Evolutionary conservation across 1,140 invertebrate genomes (phyloP).

Genomic region (Marisa cornuarietis): DNA sequence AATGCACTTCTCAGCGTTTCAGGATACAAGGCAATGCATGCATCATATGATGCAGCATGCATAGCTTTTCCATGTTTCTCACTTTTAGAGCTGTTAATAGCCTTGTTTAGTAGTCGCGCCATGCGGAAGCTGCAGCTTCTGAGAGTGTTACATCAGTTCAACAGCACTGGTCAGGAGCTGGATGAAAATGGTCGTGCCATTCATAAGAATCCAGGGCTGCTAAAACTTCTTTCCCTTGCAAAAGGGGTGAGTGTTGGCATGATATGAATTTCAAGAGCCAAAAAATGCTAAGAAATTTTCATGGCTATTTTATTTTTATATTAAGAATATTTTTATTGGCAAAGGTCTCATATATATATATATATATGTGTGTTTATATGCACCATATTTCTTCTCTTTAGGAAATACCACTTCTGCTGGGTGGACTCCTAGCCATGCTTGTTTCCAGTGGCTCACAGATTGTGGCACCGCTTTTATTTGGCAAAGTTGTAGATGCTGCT

Average conservation of each 20-base stretch:
- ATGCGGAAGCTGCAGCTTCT: slow-evolving; percentile 49
- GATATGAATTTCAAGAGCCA: too few species aligned
- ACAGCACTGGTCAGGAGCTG: slow-evolving; percentile 56
- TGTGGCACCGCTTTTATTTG: slow-evolving; percentile 62
- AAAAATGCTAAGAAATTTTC: too few species aligned
- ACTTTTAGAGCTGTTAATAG: slow-evolving; percentile 45
- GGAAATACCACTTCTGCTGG: slow-evolving; percentile 48
- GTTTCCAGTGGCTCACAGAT: slow-evolving; percentile 56
- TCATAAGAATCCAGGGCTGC: slow-evolving; percentile 43
- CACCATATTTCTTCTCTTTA: slow-evolving; percentile 28
- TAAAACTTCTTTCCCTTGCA: slow-evolving; percentile 50
- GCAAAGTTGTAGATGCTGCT: slow-evolving; percentile 63
- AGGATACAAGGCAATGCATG: slow-evolving; percentile 50
- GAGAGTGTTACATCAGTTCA: slow-evolving; percentile 50
- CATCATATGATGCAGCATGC: slow-evolving; percentile 54
- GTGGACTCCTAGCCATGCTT: slow-evolving; percentile 46
- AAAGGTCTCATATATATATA: neutral
- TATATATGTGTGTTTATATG: neutral
- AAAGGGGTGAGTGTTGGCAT: slow-evolving; percentile 46
- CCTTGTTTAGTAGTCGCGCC: slow-evolving; percentile 36
- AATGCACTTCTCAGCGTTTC: slow-evolving; percentile 46
- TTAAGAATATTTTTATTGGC: neutral
- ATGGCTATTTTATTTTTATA: neutral
- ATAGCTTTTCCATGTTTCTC: slow-evolving; percentile 49
- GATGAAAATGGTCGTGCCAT: slow-evolving; percentile 56